phyloP scores from a whole-genome alignment of 1,140 invertebrate genomes.

The Trissolcus basalis region DNA sequence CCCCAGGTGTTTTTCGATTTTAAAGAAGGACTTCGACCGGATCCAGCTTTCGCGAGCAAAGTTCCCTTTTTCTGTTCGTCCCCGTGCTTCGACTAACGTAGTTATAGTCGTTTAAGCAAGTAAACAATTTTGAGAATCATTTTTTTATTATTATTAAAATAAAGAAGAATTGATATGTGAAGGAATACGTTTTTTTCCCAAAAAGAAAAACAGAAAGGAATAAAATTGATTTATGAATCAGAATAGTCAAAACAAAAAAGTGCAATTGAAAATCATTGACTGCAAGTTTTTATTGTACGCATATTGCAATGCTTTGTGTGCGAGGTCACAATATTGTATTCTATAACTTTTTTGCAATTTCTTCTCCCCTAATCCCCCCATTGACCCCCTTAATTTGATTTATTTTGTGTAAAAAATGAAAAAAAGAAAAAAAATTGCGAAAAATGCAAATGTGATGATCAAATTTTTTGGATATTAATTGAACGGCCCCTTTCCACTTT shows the following conservation, averaged over 20 bases:
- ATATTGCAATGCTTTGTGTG: slow-evolving; percentile 1
- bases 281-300: slow-evolving; percentile 23
- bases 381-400: not conserved
- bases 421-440: not conserved
- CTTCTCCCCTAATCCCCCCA: not conserved
- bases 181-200: not conserved
- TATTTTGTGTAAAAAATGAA: not conserved
- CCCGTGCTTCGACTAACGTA: slow-evolving; percentile 17
- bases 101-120: slow-evolving; percentile 5
- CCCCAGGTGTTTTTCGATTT: not conserved
- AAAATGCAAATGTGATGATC: too few species aligned
- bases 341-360: slow-evolving; percentile 2
- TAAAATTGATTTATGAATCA: too few species aligned
- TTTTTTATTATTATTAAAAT: slow-evolving; percentile 3
- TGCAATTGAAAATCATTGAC: slow-evolving; percentile 31
- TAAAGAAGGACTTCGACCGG: too few species aligned
- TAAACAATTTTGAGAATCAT: slow-evolving; percentile 1
- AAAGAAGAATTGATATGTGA: not conserved
- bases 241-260: slow-evolving; percentile 26
- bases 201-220: not conserved
- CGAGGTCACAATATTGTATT: not conserved
- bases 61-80: not conserved
- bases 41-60: too few species aligned
- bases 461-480: not conserved
- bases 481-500: not conserved